These are phyloP conservation scores for Atrichornis clamosus DNA, from an alignment of 2,113 vertebrate genomes.

Conservation along the genomic window DNA sequence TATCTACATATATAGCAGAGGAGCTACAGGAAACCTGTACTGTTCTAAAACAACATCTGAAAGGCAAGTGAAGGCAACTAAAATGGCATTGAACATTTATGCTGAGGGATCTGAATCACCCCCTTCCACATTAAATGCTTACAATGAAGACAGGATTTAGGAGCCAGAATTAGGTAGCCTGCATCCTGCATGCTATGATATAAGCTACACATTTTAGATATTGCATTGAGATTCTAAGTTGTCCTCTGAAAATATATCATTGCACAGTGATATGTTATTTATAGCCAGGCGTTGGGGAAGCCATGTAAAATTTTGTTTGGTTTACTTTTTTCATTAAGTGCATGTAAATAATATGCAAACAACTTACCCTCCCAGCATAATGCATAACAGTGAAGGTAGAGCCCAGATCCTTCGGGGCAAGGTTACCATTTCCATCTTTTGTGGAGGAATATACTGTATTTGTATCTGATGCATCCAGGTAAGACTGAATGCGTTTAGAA, in stretches of 20 bases:
- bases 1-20: neutral
- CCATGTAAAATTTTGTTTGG: neutral
- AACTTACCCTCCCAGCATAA: slow-evolving; percentile 87
- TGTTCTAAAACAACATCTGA: neutral
- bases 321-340: neutral
- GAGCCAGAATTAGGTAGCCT: neutral
- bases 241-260: neutral
- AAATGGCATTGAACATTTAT: neutral
- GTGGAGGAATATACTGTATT: slow-evolving; percentile 80
- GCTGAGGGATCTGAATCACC: neutral
- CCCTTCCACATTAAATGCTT: neutral
- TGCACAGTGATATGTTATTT: neutral
- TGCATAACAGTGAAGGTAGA: slow-evolving; percentile 86
- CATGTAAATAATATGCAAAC: neutral
- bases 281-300: neutral
- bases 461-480: slow-evolving; percentile 78
- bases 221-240: neutral
- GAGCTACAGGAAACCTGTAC: neutral
- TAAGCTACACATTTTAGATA: neutral
- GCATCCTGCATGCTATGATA: neutral
- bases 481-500: slow-evolving; percentile 84
- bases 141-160: neutral
- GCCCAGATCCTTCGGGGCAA: slow-evolving; percentile 84
- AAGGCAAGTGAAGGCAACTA: neutral
- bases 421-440: slow-evolving; percentile 93